Evolutionary conservation across 2,888 invertebrate genomes (phyloP).

Genomic region (Metacarcinus magister): DNA sequence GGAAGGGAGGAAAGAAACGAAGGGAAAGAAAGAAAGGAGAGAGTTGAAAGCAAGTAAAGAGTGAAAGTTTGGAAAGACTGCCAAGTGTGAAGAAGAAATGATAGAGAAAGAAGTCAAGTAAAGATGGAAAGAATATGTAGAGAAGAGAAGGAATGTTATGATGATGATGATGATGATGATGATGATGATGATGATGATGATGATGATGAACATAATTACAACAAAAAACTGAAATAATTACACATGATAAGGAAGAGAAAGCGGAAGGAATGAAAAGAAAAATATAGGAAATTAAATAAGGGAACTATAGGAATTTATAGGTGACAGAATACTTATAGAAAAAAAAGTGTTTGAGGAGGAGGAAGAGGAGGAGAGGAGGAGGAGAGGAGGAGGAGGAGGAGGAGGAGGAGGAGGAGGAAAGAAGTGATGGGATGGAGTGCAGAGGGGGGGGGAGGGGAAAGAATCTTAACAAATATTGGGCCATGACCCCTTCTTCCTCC

Average conservation of each 20-base stretch:
- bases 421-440: background rate
- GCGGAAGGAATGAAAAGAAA: too few species aligned
- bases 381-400: slow-evolving; percentile 8
- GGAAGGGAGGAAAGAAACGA: background rate
- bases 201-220: too few species aligned
- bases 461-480: slow-evolving; percentile 26
- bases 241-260: too few species aligned
- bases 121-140: background rate
- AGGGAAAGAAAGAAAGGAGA: background rate
- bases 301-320: too few species aligned
- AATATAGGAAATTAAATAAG: too few species aligned
- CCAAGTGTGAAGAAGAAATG: too few species aligned
- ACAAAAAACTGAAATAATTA: too few species aligned
- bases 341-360: too few species aligned
- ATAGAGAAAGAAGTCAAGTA: background rate
- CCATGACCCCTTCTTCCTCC: background rate
- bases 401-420: background rate
- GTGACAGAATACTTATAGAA: too few species aligned
- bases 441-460: background rate
- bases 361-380: background rate
- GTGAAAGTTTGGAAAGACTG: too few species aligned
- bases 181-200: too few species aligned
- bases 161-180: too few species aligned
- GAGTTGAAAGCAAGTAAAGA: background rate
- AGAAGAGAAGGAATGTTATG: background rate